Conservation (phyloP, 2,888 invertebrate species). For the Ormyrus labotus region DNA sequence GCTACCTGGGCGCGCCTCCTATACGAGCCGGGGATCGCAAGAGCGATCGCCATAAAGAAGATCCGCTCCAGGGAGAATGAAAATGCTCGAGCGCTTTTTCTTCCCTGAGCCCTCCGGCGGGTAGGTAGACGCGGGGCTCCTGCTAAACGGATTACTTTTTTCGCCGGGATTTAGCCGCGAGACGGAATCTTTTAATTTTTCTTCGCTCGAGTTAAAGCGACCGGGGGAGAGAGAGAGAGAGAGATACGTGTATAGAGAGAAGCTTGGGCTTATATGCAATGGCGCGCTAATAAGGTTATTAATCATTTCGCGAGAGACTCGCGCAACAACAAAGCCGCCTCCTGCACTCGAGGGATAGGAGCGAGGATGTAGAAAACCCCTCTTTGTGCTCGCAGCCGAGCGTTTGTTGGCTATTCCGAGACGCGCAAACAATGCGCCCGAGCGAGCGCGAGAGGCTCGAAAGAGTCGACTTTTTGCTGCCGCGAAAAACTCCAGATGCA, state of each 20-base stretch:
- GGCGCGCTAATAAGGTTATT: conserved; percentile 43
- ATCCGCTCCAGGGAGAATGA: too few species aligned
- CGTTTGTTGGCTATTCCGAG: too few species aligned
- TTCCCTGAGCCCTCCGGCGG: not conserved
- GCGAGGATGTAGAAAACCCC: too few species aligned
- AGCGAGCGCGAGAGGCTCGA: too few species aligned
- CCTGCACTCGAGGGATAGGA: too few species aligned
- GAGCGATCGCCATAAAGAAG: conserved; percentile 2
- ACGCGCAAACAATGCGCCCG: too few species aligned
- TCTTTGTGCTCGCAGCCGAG: too few species aligned
- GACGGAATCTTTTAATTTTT: conserved; percentile 46
- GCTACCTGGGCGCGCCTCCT: too few species aligned
- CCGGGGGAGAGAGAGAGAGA: not conserved
- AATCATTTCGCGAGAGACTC: conserved; percentile 29
- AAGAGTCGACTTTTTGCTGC: too few species aligned
- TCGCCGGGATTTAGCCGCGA: conserved; percentile 20
- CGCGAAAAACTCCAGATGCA: too few species aligned
- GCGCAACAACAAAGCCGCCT: conserved; percentile 15
- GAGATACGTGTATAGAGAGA: not conserved
- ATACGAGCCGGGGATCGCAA: too few species aligned
- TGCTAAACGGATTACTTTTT: conserved; percentile 45
- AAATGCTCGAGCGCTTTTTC: conserved; percentile 1
- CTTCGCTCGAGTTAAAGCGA: not conserved
- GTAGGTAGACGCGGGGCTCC: not conserved
- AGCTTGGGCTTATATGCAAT: not conserved